These are phyloP conservation scores for Python bivittatus DNA, from an alignment of 2,113 vertebrate genomes.

Conservation along the genomic window DNA sequence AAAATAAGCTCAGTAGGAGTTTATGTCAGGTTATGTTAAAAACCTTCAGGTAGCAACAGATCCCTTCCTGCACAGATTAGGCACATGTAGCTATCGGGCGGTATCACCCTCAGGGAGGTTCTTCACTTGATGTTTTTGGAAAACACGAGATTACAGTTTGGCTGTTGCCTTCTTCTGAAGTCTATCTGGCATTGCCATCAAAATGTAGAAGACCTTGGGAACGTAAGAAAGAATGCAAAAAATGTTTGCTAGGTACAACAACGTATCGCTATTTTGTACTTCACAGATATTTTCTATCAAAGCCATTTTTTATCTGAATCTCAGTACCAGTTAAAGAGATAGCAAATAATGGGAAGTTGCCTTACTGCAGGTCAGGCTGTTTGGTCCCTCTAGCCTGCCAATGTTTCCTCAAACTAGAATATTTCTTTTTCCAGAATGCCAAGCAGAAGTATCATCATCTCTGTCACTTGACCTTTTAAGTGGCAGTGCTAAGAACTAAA, in stretches of 20 bases:
- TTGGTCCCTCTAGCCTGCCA: neutral
- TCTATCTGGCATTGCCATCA: neutral
- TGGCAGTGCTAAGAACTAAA: neutral
- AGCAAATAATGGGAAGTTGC: neutral
- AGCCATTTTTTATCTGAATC: neutral
- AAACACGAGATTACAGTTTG: neutral
- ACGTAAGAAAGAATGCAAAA: neutral
- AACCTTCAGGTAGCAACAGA: neutral
- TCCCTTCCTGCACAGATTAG: fast-evolving
- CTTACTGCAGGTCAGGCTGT: neutral
- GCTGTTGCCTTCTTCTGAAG: constrained; percentile 1
- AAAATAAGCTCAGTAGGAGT: constrained; percentile 6
- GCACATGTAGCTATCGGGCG: neutral
- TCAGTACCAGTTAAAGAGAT: neutral
- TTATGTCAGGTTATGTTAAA: neutral
- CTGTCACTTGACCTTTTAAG: neutral
- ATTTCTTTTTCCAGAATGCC: neutral
- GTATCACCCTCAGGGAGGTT: neutral
- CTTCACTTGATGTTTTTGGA: neutral
- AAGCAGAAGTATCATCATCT: neutral
- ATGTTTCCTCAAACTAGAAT: neutral
- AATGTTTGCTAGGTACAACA: fast-evolving
- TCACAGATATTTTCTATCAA: neutral
- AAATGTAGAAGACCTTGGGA: fast-evolving
- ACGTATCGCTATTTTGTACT: neutral